Evolutionary conservation across 2,113 vertebrate genomes (phyloP).

Genomic region (Danionella cerebrum): DNA sequence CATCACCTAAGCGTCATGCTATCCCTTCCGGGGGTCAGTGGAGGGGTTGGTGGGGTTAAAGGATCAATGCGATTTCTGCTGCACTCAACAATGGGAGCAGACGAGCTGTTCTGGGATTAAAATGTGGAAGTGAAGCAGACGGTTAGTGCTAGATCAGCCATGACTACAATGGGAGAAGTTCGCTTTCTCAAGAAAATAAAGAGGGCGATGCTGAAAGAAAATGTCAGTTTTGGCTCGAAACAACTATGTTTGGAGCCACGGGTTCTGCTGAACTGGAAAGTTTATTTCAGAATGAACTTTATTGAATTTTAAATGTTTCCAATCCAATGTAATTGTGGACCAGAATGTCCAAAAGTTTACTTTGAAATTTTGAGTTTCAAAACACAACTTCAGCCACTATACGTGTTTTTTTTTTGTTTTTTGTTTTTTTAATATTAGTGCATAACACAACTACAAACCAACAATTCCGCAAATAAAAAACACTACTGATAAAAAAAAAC

Average conservation of each 20-base stretch:
- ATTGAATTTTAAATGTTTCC: too few relatives aligned
- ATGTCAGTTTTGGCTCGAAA: constrained; percentile 28
- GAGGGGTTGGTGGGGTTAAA: constrained; percentile 35
- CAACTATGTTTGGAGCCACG: constrained; percentile 45
- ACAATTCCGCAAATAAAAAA: too few relatives aligned
- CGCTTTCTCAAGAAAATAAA: neutral
- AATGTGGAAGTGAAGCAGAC: constrained; percentile 31
- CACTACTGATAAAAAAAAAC: too few relatives aligned
- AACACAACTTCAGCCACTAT: too few relatives aligned
- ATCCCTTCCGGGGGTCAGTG: constrained; percentile 41
- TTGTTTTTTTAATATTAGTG: too few relatives aligned
- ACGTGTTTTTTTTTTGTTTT: too few relatives aligned
- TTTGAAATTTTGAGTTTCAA: too few relatives aligned
- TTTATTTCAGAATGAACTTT: too few relatives aligned
- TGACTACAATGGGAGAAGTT: neutral
- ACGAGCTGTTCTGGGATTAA: constrained; percentile 22
- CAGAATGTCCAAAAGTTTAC: too few relatives aligned
- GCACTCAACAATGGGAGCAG: constrained; percentile 9
- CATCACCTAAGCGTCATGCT: constrained; percentile 38
- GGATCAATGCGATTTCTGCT: constrained; percentile 35
- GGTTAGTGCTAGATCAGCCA: constrained; percentile 9
- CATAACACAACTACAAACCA: too few relatives aligned
- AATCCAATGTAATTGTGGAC: too few relatives aligned
- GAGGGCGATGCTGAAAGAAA: neutral
- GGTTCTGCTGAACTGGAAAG: too few relatives aligned